Evolutionary conservation across 2,113 vertebrate species (phyloP), one percentile per base, ranked within the genome.

Genomic region (Osmerus mordax): DNA sequence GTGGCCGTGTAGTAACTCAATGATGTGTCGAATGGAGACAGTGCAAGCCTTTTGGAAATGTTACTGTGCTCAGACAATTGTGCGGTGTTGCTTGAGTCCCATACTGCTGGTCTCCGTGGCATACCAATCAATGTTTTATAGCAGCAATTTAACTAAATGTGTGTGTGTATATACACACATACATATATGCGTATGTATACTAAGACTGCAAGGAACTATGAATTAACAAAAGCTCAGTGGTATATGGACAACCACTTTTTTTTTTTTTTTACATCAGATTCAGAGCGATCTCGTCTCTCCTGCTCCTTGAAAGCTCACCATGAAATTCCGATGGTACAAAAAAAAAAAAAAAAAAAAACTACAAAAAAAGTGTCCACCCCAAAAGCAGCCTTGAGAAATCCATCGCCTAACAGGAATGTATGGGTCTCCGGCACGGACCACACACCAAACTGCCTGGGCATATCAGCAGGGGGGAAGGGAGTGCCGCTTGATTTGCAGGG

Each of bases 81-180:
- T 12, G 28, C 67, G 0, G 29, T n/a, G n/a, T 36, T 11, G 41
- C 68, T 71, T 5, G 8, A 71, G 59, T 63, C 23, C 59, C 41
- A 71, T 3, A 19, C 41, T 12, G 14, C 69, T 47, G 12, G 69
- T 52, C 19, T 28, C 32, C 7, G 32, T 51, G 59, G 51, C 59
- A 53, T 53, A 52, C 55, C n/a, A 54, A 64, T 59, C n/a, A 54
- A 64, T 59, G 63, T 67, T 59, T 54, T 13, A 64, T 80, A 84
- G 81, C 78, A 84, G 85, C 84, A 76, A 79, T 58, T 70, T 41
- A 66, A 68, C 74, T 61, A 70, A 74, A 47, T 47, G 9, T 47
- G 41, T 47, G 41, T 47, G 41, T 47, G 41, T 11, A 1, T 41
- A 41, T 41, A 41, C 36, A 1, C 5, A 41, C 36, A 41, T 41